Base-by-base conservation (phyloP, 2,113 vertebrate genomes). In the Monopterus albus region DNA sequence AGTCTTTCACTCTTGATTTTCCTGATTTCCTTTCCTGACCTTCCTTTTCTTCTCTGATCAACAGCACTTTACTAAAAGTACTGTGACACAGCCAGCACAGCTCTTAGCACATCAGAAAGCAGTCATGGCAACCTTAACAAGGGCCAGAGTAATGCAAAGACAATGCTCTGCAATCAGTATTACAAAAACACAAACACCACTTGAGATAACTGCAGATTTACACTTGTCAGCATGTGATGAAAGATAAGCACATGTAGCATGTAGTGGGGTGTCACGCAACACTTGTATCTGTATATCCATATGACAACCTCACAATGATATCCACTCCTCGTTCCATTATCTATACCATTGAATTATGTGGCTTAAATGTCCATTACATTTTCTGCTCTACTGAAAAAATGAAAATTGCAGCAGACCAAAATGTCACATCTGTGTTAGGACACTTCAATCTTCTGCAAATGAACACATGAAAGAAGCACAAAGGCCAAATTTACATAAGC, bases 1-100 rank as follows among this genome's bases (percentile, higher is more conserved):
- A 4, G 25, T 52, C 35, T 35, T 26, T 38, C 14, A 3, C 17
- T 26, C 12, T 36, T 0, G 20, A 46, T 26, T 20, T 25, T 2
- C 11, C 7, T 51, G 51, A 31, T 71, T 40, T 31, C 49, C 9
- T 29, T 4, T 59, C 38, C 13, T 18, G 12, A 23, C 36, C 9
- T 20, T 51, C 36, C 43, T 23, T 36, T 12, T 29, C 10, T 17
- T 7, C 2, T 78, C 72, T 82, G 67, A 83, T 88, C 86, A 89
- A 69, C 72, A 64, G 68, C 81, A 85, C 85, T 87, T 87, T 78
- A 75, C 71, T 71, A 59, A 79, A 70, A 70, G 72, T 63, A 35
- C 9, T 3, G 23, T 67, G 79, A 78, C 79, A 76, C 71, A 57
- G 79, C 75, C 76, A 76, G 50, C 75, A 26, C 18, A 9, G 26